Percentiles rank a stretch among this genome's conserved stretches.
These are phyloP conservation scores for Anodontia alba DNA, from an alignment of 2,888 invertebrate species.

Conservation along the genomic window DNA sequence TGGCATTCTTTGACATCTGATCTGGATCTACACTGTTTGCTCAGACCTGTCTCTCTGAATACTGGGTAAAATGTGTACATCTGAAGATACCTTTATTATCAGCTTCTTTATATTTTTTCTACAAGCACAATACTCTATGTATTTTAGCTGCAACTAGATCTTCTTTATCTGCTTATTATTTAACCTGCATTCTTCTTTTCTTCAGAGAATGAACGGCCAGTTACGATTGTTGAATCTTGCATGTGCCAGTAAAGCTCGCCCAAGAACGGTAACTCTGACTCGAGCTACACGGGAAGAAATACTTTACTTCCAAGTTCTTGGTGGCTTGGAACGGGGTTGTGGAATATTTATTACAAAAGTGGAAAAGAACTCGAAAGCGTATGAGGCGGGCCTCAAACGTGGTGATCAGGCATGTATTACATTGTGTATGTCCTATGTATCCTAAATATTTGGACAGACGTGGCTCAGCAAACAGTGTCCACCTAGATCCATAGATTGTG, in stretches of 20 bases:
- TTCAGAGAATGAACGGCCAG: slow-evolving; percentile 90
- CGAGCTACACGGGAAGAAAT: slow-evolving; percentile 96
- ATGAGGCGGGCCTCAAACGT: slow-evolving; percentile 97
- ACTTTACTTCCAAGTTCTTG: slow-evolving; percentile 96
- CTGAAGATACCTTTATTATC: too few species aligned
- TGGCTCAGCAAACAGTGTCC: too few species aligned
- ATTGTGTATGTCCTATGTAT: too few species aligned
- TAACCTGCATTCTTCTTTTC: background rate
- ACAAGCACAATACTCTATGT: too few species aligned
- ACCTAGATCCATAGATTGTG: too few species aligned
- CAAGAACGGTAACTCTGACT: slow-evolving; percentile 95
- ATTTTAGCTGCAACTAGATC: too few species aligned
- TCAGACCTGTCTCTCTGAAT: too few species aligned
- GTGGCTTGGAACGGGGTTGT: slow-evolving; percentile 96
- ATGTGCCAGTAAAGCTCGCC: slow-evolving; percentile 97
- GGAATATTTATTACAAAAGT: slow-evolving; percentile 98
- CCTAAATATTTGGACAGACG: too few species aligned
- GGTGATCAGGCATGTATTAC: slow-evolving; percentile 91
- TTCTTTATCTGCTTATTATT: too few species aligned
- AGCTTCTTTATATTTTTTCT: too few species aligned
- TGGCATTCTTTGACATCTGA: too few species aligned
- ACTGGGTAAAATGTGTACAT: too few species aligned
- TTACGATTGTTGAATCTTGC: slow-evolving; percentile 92
- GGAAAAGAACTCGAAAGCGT: slow-evolving; percentile 96
- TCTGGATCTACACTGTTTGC: background rate